phyloP scores from a whole-genome alignment of 2,113 vertebrate species.

The Mobula birostris region DNA sequence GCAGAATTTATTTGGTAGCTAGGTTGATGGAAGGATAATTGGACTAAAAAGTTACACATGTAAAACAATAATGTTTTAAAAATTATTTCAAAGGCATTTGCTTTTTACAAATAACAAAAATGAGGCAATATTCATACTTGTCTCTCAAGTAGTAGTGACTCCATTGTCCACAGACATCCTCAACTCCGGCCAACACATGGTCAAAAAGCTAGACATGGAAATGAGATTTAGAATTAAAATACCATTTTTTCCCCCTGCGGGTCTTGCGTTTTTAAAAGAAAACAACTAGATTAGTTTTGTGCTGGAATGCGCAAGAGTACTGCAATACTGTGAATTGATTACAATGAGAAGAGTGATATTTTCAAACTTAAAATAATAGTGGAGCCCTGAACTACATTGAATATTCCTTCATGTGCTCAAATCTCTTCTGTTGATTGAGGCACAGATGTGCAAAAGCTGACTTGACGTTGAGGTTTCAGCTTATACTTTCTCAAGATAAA shows the following conservation, averaged over 20 bases:
- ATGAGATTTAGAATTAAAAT: slow-evolving; percentile 20
- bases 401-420: background rate
- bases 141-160: slow-evolving; percentile 95
- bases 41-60: background rate
- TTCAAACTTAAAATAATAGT: background rate
- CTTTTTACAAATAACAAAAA: background rate
- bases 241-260: background rate
- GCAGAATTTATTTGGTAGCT: background rate
- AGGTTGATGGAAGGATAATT: background rate
- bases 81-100: background rate
- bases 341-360: background rate
- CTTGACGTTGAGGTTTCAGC: background rate
- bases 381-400: background rate
- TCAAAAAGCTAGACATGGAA: slow-evolving; percentile 77
- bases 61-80: background rate
- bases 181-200: slow-evolving; percentile 83
- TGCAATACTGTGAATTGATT: background rate
- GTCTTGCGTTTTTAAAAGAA: background rate
- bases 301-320: background rate
- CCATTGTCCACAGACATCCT: slow-evolving; percentile 96
- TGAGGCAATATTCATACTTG: slow-evolving; percentile 66
- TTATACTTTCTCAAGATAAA: background rate
- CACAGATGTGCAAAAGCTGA: background rate
- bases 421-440: background rate
- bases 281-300: background rate